Evolutionary conservation across 2,113 vertebrate species (phyloP), one percentile per base, ranked within the genome.

Genomic region (Sander lucioperca): DNA sequence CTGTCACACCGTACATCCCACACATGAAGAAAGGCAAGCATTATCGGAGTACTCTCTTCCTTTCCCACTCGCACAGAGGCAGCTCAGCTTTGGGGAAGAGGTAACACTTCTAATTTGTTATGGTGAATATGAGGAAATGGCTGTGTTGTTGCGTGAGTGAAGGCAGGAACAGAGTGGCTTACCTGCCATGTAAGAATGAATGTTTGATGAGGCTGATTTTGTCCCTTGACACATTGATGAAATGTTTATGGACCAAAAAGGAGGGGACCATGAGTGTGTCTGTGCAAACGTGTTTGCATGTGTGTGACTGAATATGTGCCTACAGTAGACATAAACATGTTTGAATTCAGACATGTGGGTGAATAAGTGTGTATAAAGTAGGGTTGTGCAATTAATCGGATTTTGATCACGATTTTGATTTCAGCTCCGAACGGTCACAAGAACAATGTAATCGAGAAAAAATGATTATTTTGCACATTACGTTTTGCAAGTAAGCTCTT

Each of bases 181-280:
- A 87, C 78, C 72, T 91, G 65, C 62, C 75, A 73, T 48, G 65
- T 1, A n/a, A 74, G n/a, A 43, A 85, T 87, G 3, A 91, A 90
- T 84, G 61, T 80, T 90, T 87, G 48, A 89, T 90, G 75, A 82
- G 63, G 65, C 47, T 75, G 51, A 79, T 83, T 85, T 88, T 78
- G 64, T 88, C 75, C 91, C 78, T 70, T 8, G 75, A 86, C 79
- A 58, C 58, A 39, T 23, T 72, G 36, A 89, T 91, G 16, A 91
- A 90, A 88, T 89, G 54, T 90, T 88, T 67, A 90, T 90, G 61
- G 63, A 48, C 27, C 33, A 10, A 54, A 23, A 33, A 58, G 63
- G 50, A 74, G 39, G 12, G 51, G n/a, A 39, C 21, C 30, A 64
- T 23, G 33, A 16, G 21, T 16, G 45, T 19, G 15, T 45, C 9